These are phyloP conservation scores for Branchinecta lindahli DNA, from an alignment of 1,140 invertebrate genomes.

Conservation along the genomic window DNA sequence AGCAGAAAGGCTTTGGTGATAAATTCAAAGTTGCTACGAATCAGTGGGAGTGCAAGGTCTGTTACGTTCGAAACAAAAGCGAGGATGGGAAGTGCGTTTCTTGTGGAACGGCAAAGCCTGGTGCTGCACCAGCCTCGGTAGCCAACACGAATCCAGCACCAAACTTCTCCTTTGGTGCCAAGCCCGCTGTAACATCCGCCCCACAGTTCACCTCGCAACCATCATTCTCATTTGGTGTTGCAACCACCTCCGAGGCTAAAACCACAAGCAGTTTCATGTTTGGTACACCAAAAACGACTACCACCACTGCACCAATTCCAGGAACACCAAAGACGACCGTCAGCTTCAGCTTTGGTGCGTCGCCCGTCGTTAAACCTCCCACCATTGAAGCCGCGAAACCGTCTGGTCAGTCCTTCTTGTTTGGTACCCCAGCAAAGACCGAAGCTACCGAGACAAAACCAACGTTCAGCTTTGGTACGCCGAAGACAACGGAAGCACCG, in stretches of 20 bases:
- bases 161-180: background rate
- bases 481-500: background rate
- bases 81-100: conserved; percentile 42
- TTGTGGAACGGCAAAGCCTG: conserved; percentile 44
- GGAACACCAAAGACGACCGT: background rate
- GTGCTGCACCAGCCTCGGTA: conserved; percentile 27
- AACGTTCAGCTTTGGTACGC: background rate
- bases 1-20: conserved; percentile 31
- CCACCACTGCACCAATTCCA: background rate
- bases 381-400: background rate
- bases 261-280: conserved; percentile 11
- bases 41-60: conserved; percentile 47
- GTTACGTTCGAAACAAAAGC: conserved; percentile 45
- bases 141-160: conserved; percentile 21
- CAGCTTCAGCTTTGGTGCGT: conserved; percentile 18
- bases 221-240: no score
- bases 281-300: background rate
- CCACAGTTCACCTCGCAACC: conserved; percentile 14
- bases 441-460: conserved; percentile 1
- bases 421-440: conserved; percentile 6
- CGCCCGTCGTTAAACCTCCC: no score
- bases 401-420: background rate
- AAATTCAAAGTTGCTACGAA: conserved; percentile 38
- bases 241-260: background rate
- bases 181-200: conserved; percentile 4